Conservation (phyloP, 2,113 vertebrate genomes). For the Spizaetus ornatus region DNA sequence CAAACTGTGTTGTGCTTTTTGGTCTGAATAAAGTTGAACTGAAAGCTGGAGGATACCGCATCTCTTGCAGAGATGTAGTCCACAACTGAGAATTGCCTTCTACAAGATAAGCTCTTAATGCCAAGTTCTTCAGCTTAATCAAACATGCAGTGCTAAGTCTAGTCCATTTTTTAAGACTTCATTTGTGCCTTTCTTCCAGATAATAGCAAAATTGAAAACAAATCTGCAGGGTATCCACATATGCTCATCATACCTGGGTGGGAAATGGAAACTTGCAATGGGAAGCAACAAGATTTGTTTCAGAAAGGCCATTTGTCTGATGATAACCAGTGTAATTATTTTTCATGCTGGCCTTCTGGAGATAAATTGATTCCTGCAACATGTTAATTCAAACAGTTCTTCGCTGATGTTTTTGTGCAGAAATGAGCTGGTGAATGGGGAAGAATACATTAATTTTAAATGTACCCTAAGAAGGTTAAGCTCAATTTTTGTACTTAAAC, state of each 20-base stretch:
- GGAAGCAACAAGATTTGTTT: not conserved
- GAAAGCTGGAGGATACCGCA: not conserved
- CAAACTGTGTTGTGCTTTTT: fast-evolving
- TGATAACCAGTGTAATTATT: not conserved
- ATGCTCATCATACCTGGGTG: not conserved
- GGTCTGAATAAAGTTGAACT: not conserved
- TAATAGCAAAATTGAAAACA: not conserved
- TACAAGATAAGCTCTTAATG: not conserved
- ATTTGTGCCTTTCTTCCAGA: not conserved
- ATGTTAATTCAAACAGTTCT: not conserved
- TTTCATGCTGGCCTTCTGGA: not conserved
- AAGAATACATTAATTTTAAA: not conserved
- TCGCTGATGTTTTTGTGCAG: not conserved
- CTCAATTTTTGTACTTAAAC: not conserved
- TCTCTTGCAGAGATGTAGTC: not conserved
- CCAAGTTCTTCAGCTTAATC: not conserved
- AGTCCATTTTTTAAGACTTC: not conserved
- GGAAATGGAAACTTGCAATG: not conserved
- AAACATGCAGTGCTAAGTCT: not conserved
- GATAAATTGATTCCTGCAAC: not conserved
- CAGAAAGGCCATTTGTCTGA: not conserved
- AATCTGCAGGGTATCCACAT: not conserved
- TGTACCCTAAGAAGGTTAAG: not conserved
- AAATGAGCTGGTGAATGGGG: not conserved
- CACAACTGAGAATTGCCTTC: not conserved